A percentile compares a stretch with the other conserved stretches of the same genome.
phyloP scores from a whole-genome alignment of 2,888 invertebrate species.

The Hetaerina titia region DNA sequence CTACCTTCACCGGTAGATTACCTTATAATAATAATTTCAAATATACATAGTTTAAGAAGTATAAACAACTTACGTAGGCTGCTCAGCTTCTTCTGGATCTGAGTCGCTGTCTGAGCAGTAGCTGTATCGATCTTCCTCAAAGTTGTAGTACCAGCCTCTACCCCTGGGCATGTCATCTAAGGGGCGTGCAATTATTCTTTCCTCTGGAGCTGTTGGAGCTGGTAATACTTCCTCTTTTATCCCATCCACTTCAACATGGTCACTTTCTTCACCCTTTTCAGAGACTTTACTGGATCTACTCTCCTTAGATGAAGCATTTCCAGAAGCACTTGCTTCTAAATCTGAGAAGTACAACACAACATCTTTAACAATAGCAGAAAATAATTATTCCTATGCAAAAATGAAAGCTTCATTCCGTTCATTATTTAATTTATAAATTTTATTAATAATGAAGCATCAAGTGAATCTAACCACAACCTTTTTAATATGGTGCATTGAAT shows the following conservation, averaged over 20 bases:
- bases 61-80: constrained; percentile 40
- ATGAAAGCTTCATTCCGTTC: neutral
- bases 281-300: constrained; percentile 40
- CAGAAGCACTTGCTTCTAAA: constrained; percentile 26
- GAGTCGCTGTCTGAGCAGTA: constrained; percentile 72
- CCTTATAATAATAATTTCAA: too few species aligned
- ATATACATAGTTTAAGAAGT: too few species aligned
- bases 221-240: constrained; percentile 36
- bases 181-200: constrained; percentile 68
- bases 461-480: neutral
- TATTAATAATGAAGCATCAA: neutral
- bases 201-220: constrained; percentile 49
- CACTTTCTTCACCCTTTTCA: constrained; percentile 63
- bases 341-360: neutral
- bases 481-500: neutral
- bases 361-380: neutral
- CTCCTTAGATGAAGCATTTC: constrained; percentile 39
- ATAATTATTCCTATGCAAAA: neutral
- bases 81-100: constrained; percentile 65
- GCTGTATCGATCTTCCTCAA: constrained; percentile 73
- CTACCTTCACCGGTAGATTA: too few species aligned
- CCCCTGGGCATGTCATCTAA: constrained; percentile 64
- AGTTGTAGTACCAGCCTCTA: constrained; percentile 73
- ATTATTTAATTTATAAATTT: neutral
- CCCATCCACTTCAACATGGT: neutral